Evolutionary conservation across 2,797 vertebrate genomes (phyloP).

Genomic region (Neosilurus hyrtlii): DNA sequence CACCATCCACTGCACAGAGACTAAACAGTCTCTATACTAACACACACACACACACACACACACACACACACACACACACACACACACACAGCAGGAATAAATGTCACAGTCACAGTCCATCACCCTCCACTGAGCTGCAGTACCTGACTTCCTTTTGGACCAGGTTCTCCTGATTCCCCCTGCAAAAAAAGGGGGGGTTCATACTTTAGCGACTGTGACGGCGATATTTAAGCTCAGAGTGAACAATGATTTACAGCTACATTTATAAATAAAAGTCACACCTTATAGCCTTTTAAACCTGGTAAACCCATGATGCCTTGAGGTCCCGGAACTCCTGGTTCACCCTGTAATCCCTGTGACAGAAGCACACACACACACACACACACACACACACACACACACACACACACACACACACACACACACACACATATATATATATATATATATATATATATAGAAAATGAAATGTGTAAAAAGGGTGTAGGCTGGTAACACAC

Average conservation of each 20-base stretch:
- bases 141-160: slow-evolving; percentile 60
- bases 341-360: slow-evolving; percentile 57
- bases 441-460: no score
- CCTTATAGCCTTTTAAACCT: slow-evolving; percentile 64
- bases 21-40: slow-evolving; percentile 10
- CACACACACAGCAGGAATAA: slow-evolving; percentile 5
- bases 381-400: neutral
- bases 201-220: neutral
- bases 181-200: slow-evolving; percentile 31
- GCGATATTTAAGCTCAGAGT: neutral
- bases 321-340: slow-evolving; percentile 56
- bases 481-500: no score
- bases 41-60: neutral
- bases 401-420: no score
- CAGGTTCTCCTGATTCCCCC: slow-evolving; percentile 56
- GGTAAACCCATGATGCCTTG: slow-evolving; percentile 61
- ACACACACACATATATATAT: no score
- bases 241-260: neutral
- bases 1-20: slow-evolving; percentile 15
- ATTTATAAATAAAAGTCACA: slow-evolving; percentile 28
- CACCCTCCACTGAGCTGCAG: neutral
- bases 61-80: neutral
- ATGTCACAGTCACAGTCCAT: slow-evolving; percentile 22
- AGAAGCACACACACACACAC: slow-evolving; percentile 5
- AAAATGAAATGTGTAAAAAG: no score